Evolutionary conservation across 2,888 invertebrate species (phyloP).

Genomic region (Cyclophora albipunctata): DNA sequence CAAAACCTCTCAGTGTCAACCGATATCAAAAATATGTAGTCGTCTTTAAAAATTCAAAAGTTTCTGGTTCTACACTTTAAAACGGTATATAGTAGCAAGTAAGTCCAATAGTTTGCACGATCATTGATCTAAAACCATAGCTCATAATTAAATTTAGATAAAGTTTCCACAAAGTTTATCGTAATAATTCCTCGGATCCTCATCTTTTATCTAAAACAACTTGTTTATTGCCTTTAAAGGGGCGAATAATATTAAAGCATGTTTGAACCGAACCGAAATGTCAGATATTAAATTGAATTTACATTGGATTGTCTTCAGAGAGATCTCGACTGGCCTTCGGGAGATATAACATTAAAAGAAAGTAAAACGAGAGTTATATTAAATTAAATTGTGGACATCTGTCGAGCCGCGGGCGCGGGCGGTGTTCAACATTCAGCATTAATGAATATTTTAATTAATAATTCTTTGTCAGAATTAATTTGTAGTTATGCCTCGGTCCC

Average conservation of each 20-base stretch:
- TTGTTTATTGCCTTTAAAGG: slow-evolving; percentile 33
- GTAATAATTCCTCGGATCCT: too few relatives aligned
- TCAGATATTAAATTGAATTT: slow-evolving; percentile 48
- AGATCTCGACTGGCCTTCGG: slow-evolving; percentile 32
- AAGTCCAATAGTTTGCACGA: too few relatives aligned
- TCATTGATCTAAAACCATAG: too few relatives aligned
- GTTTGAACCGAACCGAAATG: slow-evolving; percentile 29
- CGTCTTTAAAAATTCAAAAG: too few relatives aligned
- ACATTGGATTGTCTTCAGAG: slow-evolving; percentile 43
- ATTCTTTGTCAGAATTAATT: slow-evolving; percentile 32
- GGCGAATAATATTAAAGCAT: slow-evolving; percentile 29
- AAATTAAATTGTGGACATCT: slow-evolving; percentile 68
- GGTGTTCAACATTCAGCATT: slow-evolving; percentile 38
- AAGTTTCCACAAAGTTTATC: too few relatives aligned
- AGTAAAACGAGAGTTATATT: slow-evolving; percentile 51
- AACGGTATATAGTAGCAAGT: too few relatives aligned
- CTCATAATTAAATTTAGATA: too few relatives aligned
- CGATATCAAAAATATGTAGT: too few relatives aligned
- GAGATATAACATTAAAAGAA: slow-evolving; percentile 58
- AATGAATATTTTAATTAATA: slow-evolving; percentile 57
- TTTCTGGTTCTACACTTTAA: too few relatives aligned
- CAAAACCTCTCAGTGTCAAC: too few relatives aligned
- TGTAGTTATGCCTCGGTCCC: slow-evolving; percentile 18
- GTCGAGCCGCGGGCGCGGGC: slow-evolving; percentile 25
- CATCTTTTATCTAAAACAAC: slow-evolving; percentile 21